phyloP scores from a whole-genome alignment of 1,140 invertebrate species.

The Apis florea region DNA sequence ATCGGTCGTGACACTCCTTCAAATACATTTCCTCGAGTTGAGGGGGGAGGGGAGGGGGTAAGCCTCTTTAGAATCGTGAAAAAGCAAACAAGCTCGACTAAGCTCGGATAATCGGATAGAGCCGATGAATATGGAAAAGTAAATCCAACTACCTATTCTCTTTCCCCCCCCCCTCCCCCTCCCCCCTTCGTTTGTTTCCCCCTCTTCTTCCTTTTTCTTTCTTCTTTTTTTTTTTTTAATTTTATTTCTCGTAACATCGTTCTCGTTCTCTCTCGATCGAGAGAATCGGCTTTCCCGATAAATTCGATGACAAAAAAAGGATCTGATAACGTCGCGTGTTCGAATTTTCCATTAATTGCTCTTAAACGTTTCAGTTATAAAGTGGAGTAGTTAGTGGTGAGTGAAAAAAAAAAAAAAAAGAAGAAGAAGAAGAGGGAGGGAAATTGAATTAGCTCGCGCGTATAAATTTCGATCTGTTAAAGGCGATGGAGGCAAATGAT shows the following conservation, averaged over 20 bases:
- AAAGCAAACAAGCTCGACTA: constrained; percentile 22
- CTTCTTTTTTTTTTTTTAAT: background rate
- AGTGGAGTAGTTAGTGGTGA: background rate
- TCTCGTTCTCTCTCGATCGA: background rate
- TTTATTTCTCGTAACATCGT: background rate
- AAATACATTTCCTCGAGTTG: background rate
- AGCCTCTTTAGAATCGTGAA: background rate
- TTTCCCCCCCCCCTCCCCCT: background rate
- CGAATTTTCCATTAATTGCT: constrained; percentile 17
- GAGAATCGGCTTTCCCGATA: background rate
- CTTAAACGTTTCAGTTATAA: constrained; percentile 1
- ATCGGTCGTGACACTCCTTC: background rate
- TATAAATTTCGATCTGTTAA: background rate
- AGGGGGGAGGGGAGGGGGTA: too few species aligned
- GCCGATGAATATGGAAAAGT: constrained; percentile 23
- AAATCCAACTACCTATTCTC: constrained; percentile 5
- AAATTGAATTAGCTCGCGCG: background rate
- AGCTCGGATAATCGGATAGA: constrained; percentile 14
- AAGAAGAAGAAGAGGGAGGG: background rate
- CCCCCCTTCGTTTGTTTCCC: too few species aligned
- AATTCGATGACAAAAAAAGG: background rate
- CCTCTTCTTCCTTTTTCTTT: background rate
- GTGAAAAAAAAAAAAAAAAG: background rate
- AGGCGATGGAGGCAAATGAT: background rate
- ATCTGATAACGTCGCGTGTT: background rate